Base-by-base conservation (phyloP, 2,797 vertebrate genomes). In the Gymnopithys bicolor region DNA sequence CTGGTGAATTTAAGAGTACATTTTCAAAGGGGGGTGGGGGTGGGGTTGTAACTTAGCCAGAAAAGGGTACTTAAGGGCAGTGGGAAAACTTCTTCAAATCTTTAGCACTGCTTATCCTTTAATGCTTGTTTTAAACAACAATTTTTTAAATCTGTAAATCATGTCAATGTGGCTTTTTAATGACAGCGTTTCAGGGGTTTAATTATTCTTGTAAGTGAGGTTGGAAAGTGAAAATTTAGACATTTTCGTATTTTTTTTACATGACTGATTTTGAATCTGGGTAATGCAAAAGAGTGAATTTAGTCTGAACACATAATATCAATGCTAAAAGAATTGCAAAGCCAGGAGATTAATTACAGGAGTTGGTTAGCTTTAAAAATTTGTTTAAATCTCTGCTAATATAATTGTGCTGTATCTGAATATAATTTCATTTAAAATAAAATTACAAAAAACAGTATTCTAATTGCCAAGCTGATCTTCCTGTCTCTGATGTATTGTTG, bases 371-470 rank as follows among this genome's bases (percentile, higher is more conserved):
- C 62, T 88, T 94, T 76, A 43, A 90, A 46, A 17, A 33, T 91
- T 78, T 89, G 32, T 86, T 75, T 90, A 70, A 86, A 76, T 69
- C 9, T 92, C 35, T 93, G 52, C 87, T 79, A 59, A 81, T 84
- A 39, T 48, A 73, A 60, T 45, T 74, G 74, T 33, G 52, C 83
- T 96, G 52, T 90, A 87, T 89, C 41, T 76, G 67, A 84, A 82
- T 88, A 56, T 81, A 21, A 88, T 84, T 89, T 77, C 63, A 51
- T 74, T 87, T 84, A 43, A 94, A 97, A 96, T 95, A 96, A 96
- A 96, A 82, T 68, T 39, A 74, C 8, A 67, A 79, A 93, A 49
- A 5, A 0, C 21, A 33, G 7, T 67, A 32, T 73, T 37, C 8
- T 67, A 0, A 32, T 45, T 56, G n/a, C 21, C 5, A 18, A 66